Conservation (phyloP, 2,797 vertebrate species). For the Sebastiscus albofasciatus region DNA sequence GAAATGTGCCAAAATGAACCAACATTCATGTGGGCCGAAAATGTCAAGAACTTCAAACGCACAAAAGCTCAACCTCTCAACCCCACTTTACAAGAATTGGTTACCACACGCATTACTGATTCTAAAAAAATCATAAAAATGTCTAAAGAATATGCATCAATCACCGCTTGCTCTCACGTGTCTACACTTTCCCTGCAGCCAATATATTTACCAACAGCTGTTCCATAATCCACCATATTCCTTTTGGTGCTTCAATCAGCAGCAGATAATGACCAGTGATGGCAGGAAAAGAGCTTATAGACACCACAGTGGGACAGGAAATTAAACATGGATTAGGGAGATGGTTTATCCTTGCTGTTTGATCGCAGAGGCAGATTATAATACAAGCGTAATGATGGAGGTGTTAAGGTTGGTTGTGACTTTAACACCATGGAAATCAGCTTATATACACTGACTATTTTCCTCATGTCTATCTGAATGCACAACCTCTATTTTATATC, state of each 20-base stretch:
- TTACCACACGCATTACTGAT: neutral
- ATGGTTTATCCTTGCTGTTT: slow-evolving; percentile 56
- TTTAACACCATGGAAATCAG: slow-evolving; percentile 41
- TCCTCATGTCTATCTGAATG: slow-evolving; percentile 8
- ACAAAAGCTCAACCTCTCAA: too few species aligned
- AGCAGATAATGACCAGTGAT: slow-evolving; percentile 62
- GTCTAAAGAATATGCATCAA: neutral
- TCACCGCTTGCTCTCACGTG: neutral
- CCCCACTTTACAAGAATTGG: neutral
- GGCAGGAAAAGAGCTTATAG: slow-evolving; percentile 51
- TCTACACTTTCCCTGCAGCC: neutral
- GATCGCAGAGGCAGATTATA: slow-evolving; percentile 62
- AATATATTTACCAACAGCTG: slow-evolving; percentile 48
- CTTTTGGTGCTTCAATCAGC: slow-evolving; percentile 57
- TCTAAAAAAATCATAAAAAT: neutral
- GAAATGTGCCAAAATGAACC: neutral
- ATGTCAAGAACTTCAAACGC: neutral
- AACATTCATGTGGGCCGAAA: neutral
- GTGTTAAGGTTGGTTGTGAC: slow-evolving; percentile 45
- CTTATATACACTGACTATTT: slow-evolving; percentile 34
- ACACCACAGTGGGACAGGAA: slow-evolving; percentile 69
- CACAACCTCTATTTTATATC: slow-evolving; percentile 4
- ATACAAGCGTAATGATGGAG: slow-evolving; percentile 45
- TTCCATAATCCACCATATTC: slow-evolving; percentile 42
- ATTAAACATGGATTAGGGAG: slow-evolving; percentile 74